phyloP scores from a whole-genome alignment of 1,140 invertebrate species.

The Chlorops oryzae region DNA sequence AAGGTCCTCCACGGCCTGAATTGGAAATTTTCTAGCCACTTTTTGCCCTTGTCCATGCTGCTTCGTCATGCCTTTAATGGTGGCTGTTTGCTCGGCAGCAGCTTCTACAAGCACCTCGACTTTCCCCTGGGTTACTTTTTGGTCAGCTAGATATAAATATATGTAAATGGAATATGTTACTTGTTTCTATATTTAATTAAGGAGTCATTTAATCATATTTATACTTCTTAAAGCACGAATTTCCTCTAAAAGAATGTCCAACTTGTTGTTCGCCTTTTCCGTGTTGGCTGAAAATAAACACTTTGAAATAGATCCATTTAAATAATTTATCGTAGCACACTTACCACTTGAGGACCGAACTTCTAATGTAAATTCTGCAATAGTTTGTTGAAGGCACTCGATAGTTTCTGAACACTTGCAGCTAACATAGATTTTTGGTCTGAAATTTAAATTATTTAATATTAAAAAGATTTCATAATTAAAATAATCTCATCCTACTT shows the following conservation, averaged over 20 bases:
- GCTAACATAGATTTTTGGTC: background rate
- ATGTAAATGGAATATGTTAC: background rate
- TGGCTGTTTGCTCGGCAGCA: no score
- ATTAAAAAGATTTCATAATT: no score
- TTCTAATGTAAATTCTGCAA: conserved; percentile 7
- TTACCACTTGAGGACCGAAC: conserved; percentile 1
- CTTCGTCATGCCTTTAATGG: conserved; percentile 6
- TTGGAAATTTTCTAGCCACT: background rate
- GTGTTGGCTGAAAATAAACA: conserved; percentile 8
- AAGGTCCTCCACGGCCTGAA: background rate
- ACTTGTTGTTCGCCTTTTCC: background rate
- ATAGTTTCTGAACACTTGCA: no score
- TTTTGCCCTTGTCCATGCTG: conserved; percentile 8
- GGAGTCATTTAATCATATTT: background rate
- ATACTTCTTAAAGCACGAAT: conserved; percentile 6
- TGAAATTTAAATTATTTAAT: conserved; percentile 2
- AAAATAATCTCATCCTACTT: no score
- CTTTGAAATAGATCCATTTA: background rate
- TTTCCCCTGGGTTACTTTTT: conserved; percentile 1
- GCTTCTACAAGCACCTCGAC: conserved; percentile 8
- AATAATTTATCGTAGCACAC: no score
- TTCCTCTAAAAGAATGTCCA: conserved; percentile 7
- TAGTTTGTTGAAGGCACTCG: conserved; percentile 3
- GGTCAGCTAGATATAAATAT: background rate
- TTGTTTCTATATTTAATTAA: background rate